Evolutionary conservation across 2,797 vertebrate species (phyloP), one percentile per base, ranked within the genome.

Genomic region (Adelosebastes latens): DNA sequence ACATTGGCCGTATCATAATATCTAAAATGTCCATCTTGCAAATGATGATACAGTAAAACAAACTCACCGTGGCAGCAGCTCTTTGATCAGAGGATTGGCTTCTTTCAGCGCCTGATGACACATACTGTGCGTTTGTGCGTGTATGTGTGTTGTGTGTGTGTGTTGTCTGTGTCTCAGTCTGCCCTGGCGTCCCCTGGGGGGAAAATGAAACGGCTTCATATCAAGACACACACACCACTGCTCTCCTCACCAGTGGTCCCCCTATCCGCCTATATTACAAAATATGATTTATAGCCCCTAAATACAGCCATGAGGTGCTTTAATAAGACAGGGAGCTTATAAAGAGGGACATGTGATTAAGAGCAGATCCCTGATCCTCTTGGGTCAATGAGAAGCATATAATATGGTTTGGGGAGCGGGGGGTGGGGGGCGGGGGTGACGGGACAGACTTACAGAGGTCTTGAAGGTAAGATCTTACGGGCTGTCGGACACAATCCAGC

Each of bases 281-380:
- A 89, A 86, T 83, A 84, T 96, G 95, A 95, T 95, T 95, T 95
- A 95, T 94, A 86, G 86, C 82, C 80, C 80, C 80, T 87, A 88
- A 94, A 94, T 90, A 81, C 80, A 87, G 76, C 86, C 85, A 77
- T 92, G 88, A 94, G 90, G 83, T 84, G 75, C 84, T 90, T 93
- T 94, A 95, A 94, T 94, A 93, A 94, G 91, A 92, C 90, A 92
- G 81, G 84, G 83, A 92, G 89, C 91, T 94, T 93, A 94, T 92
- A 82, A 95, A 93, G 91, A 92, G 68, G 82, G 89, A 93, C 73
- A 68, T 85, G 86, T 95, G 95, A 96, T 95, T 92, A 94, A 94
- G 92, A 94, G 89, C 94, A 95, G 93, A 93, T 88, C 90, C 73
- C 80, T 79, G 78, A 80, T 89, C 77, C 75, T 87, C 87, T 75